Base-by-base conservation (phyloP, 2,797 vertebrate genomes). In the Bucorvus abyssinicus region DNA sequence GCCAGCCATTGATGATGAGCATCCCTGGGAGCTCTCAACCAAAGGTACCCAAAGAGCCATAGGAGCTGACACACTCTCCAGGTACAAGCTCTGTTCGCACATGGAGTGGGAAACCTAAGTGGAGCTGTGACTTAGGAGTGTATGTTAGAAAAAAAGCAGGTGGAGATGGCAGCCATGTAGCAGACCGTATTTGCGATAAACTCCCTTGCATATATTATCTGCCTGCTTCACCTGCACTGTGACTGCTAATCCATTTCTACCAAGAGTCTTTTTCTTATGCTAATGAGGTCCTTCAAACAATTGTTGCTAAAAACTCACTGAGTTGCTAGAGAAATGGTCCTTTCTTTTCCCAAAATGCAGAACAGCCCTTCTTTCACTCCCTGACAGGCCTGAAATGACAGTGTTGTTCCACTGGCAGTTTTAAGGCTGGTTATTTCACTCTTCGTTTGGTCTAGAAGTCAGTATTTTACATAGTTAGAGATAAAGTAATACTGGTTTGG, bases 271-370 rank as follows among this genome's bases (percentile, higher is more conserved):
- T 96, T 96, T 95, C 83, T 95, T 84, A 94, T 94, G 93, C 77
- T 94, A 94, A 97, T 96, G 52, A 84, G 13, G 4, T 73, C 88
- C 91, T 94, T 97, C 79, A 96, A 96, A 90, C 85, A 96, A 87
- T 93, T 84, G 80, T 84, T 93, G 56, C 70, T 95, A 90, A 95
- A 96, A 95, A 27, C 65, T 73, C 70, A 52, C 64, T 17, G 30
- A 49, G 12, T 90, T 93, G 44, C 9, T 45, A 82, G 63, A 93
- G 83, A 84, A 89, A 94, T 70, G 15, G 74, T 50, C 40, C 36
- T 94, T 93, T 84, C 40, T 90, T 89, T 88, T 53, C 50, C 89
- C 56, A 42, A 77, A 93, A 74, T 76, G 77, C 67, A 82, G 69
- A 95, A 36, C 36, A 75, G 89, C 61, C 87, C 63, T 93, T 69